Conservation (phyloP, 2,113 vertebrate genomes). For the Carassius auratus region DNA sequence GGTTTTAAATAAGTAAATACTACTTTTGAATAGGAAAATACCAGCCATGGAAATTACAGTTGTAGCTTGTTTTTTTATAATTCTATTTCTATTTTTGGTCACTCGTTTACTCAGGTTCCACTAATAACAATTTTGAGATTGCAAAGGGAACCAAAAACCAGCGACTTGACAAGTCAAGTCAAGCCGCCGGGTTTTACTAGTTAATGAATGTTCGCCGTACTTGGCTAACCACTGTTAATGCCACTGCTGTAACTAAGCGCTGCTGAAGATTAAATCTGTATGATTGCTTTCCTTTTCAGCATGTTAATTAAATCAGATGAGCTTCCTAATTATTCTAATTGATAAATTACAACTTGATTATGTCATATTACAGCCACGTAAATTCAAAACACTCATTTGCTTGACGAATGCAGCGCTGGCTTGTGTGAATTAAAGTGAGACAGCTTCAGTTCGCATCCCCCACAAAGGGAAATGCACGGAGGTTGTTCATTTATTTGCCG, state of each 20-base stretch:
- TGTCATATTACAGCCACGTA: slow-evolving; percentile 73
- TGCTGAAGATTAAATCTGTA: slow-evolving; percentile 62
- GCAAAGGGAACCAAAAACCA: not conserved
- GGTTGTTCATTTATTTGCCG: slow-evolving; percentile 65
- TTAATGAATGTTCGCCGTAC: slow-evolving; percentile 9
- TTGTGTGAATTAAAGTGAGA: slow-evolving; percentile 53
- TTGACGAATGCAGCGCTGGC: slow-evolving; percentile 64
- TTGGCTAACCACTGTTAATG: slow-evolving; percentile 51
- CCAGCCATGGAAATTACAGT: no score
- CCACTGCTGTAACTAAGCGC: slow-evolving; percentile 2
- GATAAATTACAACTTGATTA: slow-evolving; percentile 80
- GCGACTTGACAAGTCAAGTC: not conserved
- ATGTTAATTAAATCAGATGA: slow-evolving; percentile 78
- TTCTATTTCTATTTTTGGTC: not conserved
- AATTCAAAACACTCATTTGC: slow-evolving; percentile 70
- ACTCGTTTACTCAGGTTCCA: not conserved
- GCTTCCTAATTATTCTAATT: slow-evolving; percentile 79
- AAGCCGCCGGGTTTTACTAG: not conserved
- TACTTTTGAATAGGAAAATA: no score
- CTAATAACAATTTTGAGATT: not conserved
- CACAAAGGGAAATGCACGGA: slow-evolving; percentile 47
- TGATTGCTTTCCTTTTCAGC: slow-evolving; percentile 70
- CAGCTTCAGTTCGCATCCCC: slow-evolving; percentile 66
- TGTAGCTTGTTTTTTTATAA: no score
- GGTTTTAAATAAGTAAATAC: no score